Conservation (phyloP, 2,113 vertebrate species). For the Burhinus bistriatus region DNA sequence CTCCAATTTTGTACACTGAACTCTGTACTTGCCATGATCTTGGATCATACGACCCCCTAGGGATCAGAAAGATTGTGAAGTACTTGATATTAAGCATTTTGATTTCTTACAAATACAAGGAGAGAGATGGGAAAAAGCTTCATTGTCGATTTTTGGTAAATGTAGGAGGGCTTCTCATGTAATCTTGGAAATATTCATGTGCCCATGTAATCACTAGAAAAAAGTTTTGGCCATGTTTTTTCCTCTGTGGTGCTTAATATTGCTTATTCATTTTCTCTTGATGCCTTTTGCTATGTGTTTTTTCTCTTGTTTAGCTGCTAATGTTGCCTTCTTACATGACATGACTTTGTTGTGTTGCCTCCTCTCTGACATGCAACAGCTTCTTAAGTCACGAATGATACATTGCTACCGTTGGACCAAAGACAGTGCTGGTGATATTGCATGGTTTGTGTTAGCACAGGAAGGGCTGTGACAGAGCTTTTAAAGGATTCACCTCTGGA, state of each 20-base stretch:
- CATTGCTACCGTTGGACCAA: fast-evolving
- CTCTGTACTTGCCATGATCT: background rate
- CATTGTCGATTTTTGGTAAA: background rate
- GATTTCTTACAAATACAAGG: background rate
- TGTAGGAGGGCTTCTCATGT: background rate
- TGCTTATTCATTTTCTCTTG: background rate
- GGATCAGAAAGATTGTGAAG: background rate
- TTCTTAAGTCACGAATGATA: background rate
- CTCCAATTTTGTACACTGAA: background rate
- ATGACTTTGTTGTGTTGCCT: background rate
- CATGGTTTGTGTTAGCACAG: background rate
- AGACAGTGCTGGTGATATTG: background rate
- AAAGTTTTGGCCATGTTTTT: fast-evolving
- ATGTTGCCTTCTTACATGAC: background rate
- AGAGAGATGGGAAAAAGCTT: background rate
- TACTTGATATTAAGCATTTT: background rate
- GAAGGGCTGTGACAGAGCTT: background rate
- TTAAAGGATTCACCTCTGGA: background rate
- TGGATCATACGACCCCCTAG: background rate
- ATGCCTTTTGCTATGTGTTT: background rate
- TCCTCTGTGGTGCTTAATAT: background rate
- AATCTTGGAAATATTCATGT: background rate
- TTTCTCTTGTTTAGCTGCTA: background rate
- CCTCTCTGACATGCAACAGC: background rate
- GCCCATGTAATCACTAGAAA: background rate